Percentiles rank a stretch among this genome's conserved stretches.
Evolutionary conservation across 35 echinoderm and acorn worm genomes (phyloP).

Genomic region (Apostichopus parvimensis): DNA sequence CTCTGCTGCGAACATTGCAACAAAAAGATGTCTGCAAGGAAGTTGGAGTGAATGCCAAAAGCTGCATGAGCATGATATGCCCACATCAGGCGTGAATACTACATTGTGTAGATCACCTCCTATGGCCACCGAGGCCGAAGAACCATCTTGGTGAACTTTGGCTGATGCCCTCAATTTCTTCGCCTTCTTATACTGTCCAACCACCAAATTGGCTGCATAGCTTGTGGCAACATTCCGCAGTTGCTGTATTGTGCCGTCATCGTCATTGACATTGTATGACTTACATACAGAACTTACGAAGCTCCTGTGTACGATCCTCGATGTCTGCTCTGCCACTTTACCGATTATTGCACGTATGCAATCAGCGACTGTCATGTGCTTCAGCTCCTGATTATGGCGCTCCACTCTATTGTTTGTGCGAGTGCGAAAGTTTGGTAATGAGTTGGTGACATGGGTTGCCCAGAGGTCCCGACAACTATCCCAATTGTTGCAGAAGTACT

Average conservation of each 20-base stretch:
- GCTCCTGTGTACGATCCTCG: background rate
- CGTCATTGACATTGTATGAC: background rate
- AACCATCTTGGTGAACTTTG: slow-evolving; percentile 14
- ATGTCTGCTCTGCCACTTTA: background rate
- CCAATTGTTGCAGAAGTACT: slow-evolving; percentile 40
- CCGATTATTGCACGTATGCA: background rate
- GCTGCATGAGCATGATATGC: background rate
- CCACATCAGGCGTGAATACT: background rate
- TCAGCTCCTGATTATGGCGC: slow-evolving; percentile 32
- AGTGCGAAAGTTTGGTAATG: background rate
- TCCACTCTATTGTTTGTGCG: slow-evolving; percentile 10
- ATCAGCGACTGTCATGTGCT: background rate
- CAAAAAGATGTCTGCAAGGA: slow-evolving; percentile 17
- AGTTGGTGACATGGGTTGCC: slow-evolving; percentile 2
- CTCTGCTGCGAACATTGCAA: background rate
- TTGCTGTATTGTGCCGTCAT: background rate
- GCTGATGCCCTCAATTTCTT: background rate
- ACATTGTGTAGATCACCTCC: background rate
- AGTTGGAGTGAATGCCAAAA: slow-evolving; percentile 27
- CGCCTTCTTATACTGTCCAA: slow-evolving; percentile 1
- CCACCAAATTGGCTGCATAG: slow-evolving; percentile 1
- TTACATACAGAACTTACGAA: background rate
- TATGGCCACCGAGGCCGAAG: background rate
- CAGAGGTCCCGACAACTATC: slow-evolving; percentile 13
- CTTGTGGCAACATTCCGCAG: slow-evolving; percentile 16